phyloP scores from a whole-genome alignment of 2,797 vertebrate genomes.

The Malacoctenus gilli region DNA sequence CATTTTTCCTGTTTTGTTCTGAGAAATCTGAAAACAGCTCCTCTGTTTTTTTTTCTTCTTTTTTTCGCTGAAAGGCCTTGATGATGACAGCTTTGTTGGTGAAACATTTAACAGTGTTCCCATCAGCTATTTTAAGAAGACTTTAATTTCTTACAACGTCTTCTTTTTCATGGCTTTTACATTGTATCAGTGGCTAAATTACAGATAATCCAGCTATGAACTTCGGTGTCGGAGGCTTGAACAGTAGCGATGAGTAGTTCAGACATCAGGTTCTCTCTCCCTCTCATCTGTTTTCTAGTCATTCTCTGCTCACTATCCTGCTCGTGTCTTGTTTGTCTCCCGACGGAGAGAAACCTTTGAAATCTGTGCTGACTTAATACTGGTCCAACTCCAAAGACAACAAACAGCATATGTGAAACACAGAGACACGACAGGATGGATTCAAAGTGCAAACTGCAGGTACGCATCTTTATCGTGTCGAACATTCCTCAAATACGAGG shows the following conservation, averaged over 20 bases:
- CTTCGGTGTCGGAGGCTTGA: slow-evolving; percentile 19
- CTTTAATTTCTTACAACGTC: slow-evolving; percentile 41
- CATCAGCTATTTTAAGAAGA: slow-evolving; percentile 53
- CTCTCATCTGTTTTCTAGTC: slow-evolving; percentile 9
- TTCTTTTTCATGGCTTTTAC: slow-evolving; percentile 38
- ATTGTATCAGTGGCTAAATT: slow-evolving; percentile 32
- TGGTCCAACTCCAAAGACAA: slow-evolving; percentile 26
- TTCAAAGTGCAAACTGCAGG: slow-evolving; percentile 3
- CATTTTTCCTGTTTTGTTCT: slow-evolving; percentile 41
- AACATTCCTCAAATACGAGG: slow-evolving; percentile 2
- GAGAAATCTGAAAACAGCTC: slow-evolving; percentile 58
- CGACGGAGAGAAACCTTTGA: slow-evolving; percentile 27
- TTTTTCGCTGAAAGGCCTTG: slow-evolving; percentile 33
- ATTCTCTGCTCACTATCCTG: slow-evolving; percentile 1
- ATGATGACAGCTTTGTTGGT: slow-evolving; percentile 51
- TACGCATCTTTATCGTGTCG: slow-evolving; percentile 1
- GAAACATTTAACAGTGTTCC: slow-evolving; percentile 51
- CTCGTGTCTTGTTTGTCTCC: slow-evolving; percentile 19
- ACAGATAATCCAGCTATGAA: slow-evolving; percentile 21
- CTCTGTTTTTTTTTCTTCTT: slow-evolving; percentile 25
- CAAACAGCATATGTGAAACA: slow-evolving; percentile 22
- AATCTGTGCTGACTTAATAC: slow-evolving; percentile 18
- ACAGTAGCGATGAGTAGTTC: slow-evolving; percentile 4
- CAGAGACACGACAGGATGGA: slow-evolving; percentile 3
- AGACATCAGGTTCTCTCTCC: slow-evolving; percentile 12